These are phyloP conservation scores for Oscheius sp. DNA, from an alignment of 2,888 invertebrate species.

Conservation along the genomic window DNA sequence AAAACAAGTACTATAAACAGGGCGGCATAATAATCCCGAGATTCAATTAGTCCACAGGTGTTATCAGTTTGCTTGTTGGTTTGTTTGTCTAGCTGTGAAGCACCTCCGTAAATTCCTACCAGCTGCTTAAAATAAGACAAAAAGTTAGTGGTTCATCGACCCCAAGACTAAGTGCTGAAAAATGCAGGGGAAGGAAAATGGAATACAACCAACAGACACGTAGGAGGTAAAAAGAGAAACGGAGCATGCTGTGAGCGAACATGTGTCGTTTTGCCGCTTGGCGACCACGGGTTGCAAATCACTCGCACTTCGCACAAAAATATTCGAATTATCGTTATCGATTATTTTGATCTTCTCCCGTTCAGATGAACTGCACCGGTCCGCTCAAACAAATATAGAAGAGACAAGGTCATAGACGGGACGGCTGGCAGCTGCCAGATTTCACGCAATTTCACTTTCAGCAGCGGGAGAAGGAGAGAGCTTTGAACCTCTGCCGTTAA, in stretches of 20 bases:
- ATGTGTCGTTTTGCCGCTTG: constrained; percentile 11
- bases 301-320: constrained; percentile 18
- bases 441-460: constrained; percentile 18
- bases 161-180: background rate
- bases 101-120: too few relatives aligned
- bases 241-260: constrained; percentile 14
- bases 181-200: background rate
- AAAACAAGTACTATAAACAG: too few relatives aligned
- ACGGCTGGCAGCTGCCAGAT: constrained; percentile 6
- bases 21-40: too few relatives aligned
- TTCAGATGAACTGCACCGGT: background rate
- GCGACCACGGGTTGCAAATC: constrained; percentile 13
- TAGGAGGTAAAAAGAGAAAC: constrained; percentile 26
- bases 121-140: too few relatives aligned
- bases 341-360: background rate
- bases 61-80: too few relatives aligned
- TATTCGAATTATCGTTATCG: constrained; percentile 17
- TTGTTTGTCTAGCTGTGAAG: too few relatives aligned
- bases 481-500: background rate
- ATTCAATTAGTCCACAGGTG: too few relatives aligned
- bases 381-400: background rate
- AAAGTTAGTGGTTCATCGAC: too few relatives aligned
- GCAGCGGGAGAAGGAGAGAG: background rate
- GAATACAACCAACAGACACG: background rate
- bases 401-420: constrained; percentile 12